These are phyloP conservation scores for Verasper variegatus DNA, from an alignment of 2,113 vertebrate genomes.

Conservation along the genomic window DNA sequence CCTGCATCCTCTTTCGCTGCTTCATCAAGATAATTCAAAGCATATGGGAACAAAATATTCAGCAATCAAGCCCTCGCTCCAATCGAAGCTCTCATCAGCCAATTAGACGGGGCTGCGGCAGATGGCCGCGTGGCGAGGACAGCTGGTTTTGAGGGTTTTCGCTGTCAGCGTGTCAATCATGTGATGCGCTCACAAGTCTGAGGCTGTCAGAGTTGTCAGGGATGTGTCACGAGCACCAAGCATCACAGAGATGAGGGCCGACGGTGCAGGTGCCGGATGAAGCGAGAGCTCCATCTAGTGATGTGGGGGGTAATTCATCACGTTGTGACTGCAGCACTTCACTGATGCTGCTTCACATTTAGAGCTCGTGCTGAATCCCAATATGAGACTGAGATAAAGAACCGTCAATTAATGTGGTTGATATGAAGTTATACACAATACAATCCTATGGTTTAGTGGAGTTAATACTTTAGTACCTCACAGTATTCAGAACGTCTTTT, in stretches of 20 bases:
- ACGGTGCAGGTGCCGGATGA: constrained; percentile 17
- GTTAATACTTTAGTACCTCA: no score
- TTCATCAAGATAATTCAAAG: constrained; percentile 15
- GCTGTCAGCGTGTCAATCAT: constrained; percentile 69
- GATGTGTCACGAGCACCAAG: constrained; percentile 41
- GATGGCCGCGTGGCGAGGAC: constrained; percentile 65
- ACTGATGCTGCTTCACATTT: background rate
- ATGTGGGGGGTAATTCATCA: background rate
- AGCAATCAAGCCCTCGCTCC: constrained; percentile 33
- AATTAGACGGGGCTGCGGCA: constrained; percentile 66
- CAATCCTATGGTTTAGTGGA: no score
- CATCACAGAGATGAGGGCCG: constrained; percentile 5
- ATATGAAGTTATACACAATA: no score
- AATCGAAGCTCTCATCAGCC: constrained; percentile 46
- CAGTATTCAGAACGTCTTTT: no score
- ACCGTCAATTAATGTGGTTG: no score
- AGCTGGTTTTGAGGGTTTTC: constrained; percentile 65
- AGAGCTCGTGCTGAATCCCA: background rate
- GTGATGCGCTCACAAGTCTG: constrained; percentile 42
- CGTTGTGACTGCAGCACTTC: no score
- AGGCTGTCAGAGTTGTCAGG: constrained; percentile 61
- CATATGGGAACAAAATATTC: constrained; percentile 60
- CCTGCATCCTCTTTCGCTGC: background rate
- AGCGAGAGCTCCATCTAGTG: constrained; percentile 76
- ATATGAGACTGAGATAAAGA: background rate